Evolutionary conservation across 2,888 invertebrate species (phyloP).

Genomic region (Sclerodermus sp.): DNA sequence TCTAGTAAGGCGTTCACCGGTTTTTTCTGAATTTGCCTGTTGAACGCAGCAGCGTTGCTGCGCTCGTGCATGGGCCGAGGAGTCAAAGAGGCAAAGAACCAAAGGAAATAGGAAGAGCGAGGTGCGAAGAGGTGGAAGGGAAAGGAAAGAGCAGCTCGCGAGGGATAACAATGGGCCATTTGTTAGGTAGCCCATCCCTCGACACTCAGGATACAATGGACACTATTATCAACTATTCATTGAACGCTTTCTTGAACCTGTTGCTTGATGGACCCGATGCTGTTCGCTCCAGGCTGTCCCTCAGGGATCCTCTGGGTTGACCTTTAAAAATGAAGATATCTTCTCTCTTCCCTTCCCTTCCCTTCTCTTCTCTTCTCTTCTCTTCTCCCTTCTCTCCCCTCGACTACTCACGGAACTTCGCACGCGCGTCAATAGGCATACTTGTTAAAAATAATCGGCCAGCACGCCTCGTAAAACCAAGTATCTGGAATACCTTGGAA

Average conservation of each 20-base stretch:
- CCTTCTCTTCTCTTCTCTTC: slow-evolving; percentile 9
- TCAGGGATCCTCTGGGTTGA: slow-evolving; percentile 2
- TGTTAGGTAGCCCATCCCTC: slow-evolving; percentile 39
- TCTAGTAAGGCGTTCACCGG: too few species aligned
- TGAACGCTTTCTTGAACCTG: slow-evolving; percentile 33
- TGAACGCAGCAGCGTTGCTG: too few species aligned
- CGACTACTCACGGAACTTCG: slow-evolving; percentile 1
- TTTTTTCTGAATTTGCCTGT: too few species aligned
- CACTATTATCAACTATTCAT: slow-evolving; percentile 49
- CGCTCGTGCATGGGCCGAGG: background rate
- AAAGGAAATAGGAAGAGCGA: slow-evolving; percentile 12
- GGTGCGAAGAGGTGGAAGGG: background rate
- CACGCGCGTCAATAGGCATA: background rate
- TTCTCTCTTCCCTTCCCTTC: background rate
- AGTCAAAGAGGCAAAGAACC: too few species aligned
- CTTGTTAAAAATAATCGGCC: background rate
- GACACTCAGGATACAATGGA: slow-evolving; percentile 41
- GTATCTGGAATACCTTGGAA: too few species aligned
- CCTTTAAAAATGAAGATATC: slow-evolving; percentile 34
- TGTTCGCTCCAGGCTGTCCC: background rate
- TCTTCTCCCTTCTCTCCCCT: slow-evolving; percentile 1
- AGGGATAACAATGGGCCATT: slow-evolving; percentile 50
- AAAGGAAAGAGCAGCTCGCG: slow-evolving; percentile 22
- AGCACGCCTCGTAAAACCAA: too few species aligned
- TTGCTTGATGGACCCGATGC: slow-evolving; percentile 15